Evolutionary conservation across 2,113 vertebrate genomes (phyloP).

Genomic region (Reinhardtius hippoglossoides): DNA sequence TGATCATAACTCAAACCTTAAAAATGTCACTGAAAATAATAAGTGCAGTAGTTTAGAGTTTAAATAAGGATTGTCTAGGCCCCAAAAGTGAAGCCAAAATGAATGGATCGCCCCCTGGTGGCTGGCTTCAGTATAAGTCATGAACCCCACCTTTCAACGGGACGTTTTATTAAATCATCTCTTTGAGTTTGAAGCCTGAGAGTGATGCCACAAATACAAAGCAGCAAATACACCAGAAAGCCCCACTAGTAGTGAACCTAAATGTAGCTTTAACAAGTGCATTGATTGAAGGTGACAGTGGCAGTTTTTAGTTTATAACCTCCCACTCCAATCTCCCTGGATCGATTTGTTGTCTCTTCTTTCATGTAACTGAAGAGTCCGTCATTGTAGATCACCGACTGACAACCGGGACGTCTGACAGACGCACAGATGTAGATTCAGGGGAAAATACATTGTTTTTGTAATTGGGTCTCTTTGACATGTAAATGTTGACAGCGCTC

Average conservation of each 20-base stretch:
- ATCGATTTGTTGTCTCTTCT: not conserved
- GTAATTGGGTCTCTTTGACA: slow-evolving; percentile 29
- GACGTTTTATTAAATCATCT: not conserved
- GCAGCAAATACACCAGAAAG: not conserved
- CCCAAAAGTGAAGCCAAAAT: not conserved
- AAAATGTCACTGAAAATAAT: not conserved
- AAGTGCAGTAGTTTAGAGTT: not conserved
- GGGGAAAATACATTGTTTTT: not conserved
- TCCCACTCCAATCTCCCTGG: not conserved
- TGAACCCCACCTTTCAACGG: not conserved
- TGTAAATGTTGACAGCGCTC: slow-evolving; percentile 29
- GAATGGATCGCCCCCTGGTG: not conserved
- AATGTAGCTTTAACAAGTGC: not conserved
- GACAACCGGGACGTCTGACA: not conserved
- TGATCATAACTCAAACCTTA: not conserved
- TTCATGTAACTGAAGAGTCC: slow-evolving; percentile 8
- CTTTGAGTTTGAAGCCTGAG: not conserved
- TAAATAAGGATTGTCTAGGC: not conserved
- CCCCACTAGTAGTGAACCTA: too few species aligned
- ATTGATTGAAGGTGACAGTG: not conserved
- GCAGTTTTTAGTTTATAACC: not conserved
- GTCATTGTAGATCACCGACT: slow-evolving; percentile 23
- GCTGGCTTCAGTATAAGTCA: not conserved
- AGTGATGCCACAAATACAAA: too few species aligned
- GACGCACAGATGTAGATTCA: slow-evolving; percentile 5